Evolutionary conservation across 1,140 invertebrate genomes (phyloP).

Genomic region (Neodiprion fabricii): DNA sequence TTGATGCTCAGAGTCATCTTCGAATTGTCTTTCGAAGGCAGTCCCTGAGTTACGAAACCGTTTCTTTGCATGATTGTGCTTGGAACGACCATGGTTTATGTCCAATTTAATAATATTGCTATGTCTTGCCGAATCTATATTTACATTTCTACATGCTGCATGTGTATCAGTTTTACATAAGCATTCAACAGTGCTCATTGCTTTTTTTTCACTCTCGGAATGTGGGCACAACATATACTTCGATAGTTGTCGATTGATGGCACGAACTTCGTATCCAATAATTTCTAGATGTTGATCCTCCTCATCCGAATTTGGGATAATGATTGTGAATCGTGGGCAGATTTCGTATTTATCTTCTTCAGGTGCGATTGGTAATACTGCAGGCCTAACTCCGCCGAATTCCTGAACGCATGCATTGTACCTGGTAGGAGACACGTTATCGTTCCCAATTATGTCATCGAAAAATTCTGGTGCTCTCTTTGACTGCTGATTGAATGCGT

Average conservation of each 20-base stretch:
- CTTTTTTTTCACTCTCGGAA: not conserved
- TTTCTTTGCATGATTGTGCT: not conserved
- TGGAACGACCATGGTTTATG: not conserved
- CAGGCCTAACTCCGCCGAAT: not conserved
- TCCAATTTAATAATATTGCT: not conserved
- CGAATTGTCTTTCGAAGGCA: too few species aligned
- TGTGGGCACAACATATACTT: not conserved
- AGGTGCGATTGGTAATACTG: not conserved
- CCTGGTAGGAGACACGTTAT: not conserved
- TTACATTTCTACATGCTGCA: not conserved
- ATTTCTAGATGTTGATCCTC: not conserved
- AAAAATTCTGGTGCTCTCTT: too few species aligned
- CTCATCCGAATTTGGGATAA: not conserved
- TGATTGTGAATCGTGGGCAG: not conserved
- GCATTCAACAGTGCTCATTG: not conserved
- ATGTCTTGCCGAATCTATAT: not conserved
- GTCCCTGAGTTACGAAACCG: not conserved
- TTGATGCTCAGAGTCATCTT: not conserved
- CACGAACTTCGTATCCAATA: conserved; percentile 1
- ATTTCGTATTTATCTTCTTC: not conserved
- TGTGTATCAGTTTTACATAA: not conserved
- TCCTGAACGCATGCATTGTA: not conserved
- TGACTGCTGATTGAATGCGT: too few species aligned
- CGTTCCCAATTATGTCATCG: not conserved
- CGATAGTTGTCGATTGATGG: not conserved